phyloP scores from a whole-genome alignment of 2,113 vertebrate genomes.

The Collichthys lucidus region DNA sequence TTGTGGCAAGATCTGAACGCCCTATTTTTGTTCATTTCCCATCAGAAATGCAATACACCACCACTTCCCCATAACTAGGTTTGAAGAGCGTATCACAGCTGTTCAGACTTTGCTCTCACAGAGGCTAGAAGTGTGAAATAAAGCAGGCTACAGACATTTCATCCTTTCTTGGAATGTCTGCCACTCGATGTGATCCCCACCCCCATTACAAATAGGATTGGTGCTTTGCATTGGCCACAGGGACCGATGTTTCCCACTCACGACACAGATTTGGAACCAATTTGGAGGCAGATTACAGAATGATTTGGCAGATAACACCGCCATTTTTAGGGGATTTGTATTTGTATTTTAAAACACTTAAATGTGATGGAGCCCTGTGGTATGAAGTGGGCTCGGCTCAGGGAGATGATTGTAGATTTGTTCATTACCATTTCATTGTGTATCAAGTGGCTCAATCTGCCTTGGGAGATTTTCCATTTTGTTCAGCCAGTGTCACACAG shows the following conservation, averaged over 20 bases:
- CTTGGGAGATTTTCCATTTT: constrained; percentile 60
- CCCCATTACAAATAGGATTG: constrained; percentile 79
- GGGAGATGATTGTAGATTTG: constrained; percentile 63
- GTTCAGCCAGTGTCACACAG: constrained; percentile 41
- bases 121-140: constrained; percentile 78
- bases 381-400: constrained; percentile 62
- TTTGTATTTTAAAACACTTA: constrained; percentile 80
- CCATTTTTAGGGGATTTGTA: constrained; percentile 81
- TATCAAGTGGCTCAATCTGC: constrained; percentile 73
- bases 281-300: constrained; percentile 82
- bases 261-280: constrained; percentile 76
- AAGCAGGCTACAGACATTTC: constrained; percentile 66
- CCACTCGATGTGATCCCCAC: constrained; percentile 63
- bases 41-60: constrained; percentile 67
- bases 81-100: constrained; percentile 72
- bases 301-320: constrained; percentile 81
- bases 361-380: constrained; percentile 63
- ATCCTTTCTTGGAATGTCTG: constrained; percentile 67
- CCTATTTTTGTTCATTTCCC: constrained; percentile 63
- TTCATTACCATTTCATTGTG: constrained; percentile 78
- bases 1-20: constrained; percentile 25
- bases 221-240: constrained; percentile 77
- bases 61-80: constrained; percentile 61
- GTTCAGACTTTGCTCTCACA: constrained; percentile 67
- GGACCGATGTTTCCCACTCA: constrained; percentile 73